Percentiles rank a stretch among this genome's conserved stretches.
These are phyloP conservation scores for Stenichneumon culpator DNA, from an alignment of 2,888 invertebrate genomes.

Conservation along the genomic window DNA sequence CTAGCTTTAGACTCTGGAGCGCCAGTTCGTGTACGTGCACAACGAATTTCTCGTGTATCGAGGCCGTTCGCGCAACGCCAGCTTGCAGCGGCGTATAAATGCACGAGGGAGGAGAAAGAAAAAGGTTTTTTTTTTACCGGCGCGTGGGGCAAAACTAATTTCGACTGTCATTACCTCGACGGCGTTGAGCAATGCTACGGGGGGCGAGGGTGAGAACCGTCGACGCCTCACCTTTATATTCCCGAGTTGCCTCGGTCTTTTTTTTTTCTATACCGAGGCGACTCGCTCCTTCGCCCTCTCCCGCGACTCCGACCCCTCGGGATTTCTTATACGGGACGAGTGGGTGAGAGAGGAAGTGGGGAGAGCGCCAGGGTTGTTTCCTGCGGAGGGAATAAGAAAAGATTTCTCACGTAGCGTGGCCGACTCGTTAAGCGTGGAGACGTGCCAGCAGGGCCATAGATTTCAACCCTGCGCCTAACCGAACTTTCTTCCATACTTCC, in stretches of 20 bases:
- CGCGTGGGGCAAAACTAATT: conserved; percentile 66
- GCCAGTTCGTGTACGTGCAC: conserved; percentile 44
- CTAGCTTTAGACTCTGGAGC: conserved; percentile 25
- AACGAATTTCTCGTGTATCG: conserved; percentile 42
- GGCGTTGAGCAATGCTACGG: conserved; percentile 35
- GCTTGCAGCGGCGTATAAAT: conserved; percentile 21
- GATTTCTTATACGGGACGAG: conserved; percentile 39
- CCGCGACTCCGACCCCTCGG: conserved; percentile 41
- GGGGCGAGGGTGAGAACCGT: conserved; percentile 47
- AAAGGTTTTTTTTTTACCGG: conserved; percentile 9
- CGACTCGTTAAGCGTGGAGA: conserved; percentile 68
- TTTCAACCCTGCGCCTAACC: conserved; percentile 51
- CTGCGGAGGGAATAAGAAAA: conserved; percentile 57
- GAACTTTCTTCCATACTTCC: conserved; percentile 16
- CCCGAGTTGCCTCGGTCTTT: background rate
- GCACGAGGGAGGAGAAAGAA: background rate
- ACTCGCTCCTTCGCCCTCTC: conserved; percentile 23
- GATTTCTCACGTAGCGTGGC: conserved; percentile 66
- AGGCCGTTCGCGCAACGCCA: conserved; percentile 39
- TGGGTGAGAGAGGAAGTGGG: background rate
- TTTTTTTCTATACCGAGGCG: conserved; percentile 7
- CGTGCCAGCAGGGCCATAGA: conserved; percentile 66
- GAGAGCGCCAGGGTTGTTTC: background rate
- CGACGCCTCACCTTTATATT: conserved; percentile 47
- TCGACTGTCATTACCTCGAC: conserved; percentile 67